phyloP scores from a whole-genome alignment of 2,888 invertebrate species.

The Chymomyza caudatula region DNA sequence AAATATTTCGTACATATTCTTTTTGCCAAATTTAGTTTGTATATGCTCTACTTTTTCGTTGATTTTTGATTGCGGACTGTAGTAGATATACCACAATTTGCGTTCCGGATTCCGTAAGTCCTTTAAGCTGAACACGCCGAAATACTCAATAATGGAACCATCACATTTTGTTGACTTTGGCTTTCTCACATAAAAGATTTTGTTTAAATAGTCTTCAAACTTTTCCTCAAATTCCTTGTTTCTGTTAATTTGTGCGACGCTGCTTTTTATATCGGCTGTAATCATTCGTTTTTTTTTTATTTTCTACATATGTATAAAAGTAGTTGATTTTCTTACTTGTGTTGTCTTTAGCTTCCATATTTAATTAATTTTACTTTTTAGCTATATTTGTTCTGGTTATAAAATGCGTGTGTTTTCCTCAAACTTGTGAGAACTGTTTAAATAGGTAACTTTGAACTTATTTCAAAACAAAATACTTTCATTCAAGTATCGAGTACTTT shows the following conservation, averaged over 20 bases:
- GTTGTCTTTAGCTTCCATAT: not conserved
- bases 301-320: too few relatives aligned
- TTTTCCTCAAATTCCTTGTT: constrained; percentile 34
- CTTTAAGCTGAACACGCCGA: constrained; percentile 47
- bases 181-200: constrained; percentile 28
- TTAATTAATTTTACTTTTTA: not conserved
- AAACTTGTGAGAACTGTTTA: not conserved
- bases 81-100: constrained; percentile 56
- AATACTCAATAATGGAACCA: constrained; percentile 36
- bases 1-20: constrained; percentile 54
- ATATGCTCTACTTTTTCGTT: constrained; percentile 45
- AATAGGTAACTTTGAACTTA: not conserved
- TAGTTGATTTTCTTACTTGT: not conserved
- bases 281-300: too few relatives aligned
- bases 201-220: constrained; percentile 35
- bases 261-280: not conserved
- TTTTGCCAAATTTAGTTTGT: constrained; percentile 56
- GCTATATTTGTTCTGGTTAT: not conserved
- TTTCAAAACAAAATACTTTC: not conserved
- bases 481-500: not conserved
- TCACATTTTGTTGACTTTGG: constrained; percentile 19
- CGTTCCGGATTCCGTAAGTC: constrained; percentile 44
- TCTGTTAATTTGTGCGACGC: not conserved
- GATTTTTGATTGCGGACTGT: constrained; percentile 45
- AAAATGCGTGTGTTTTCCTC: not conserved